Base-by-base conservation (phyloP, 2,888 invertebrate species). In the Meteorus cinctellus region DNA sequence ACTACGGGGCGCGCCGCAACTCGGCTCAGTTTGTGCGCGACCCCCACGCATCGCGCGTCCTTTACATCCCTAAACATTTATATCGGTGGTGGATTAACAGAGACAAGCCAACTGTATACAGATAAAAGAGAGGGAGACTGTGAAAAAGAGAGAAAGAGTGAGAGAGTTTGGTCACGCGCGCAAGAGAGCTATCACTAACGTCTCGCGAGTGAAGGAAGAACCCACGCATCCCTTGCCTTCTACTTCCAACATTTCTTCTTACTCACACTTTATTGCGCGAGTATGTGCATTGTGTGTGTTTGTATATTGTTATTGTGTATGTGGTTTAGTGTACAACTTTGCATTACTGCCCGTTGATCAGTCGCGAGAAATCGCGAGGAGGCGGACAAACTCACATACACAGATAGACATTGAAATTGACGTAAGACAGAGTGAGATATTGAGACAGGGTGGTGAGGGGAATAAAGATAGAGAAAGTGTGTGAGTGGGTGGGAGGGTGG, bases 1-100 rank as follows among this genome's bases (percentile, higher is more conserved):
- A 94, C 92, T 92, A 92, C 92, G 91, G 90, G 92, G 91, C 93
- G 93, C 93, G 93, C 92, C 90, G 93, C 90, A 92, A 92, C 85
- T 86, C 85, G 84, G 86, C 88, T 89, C 93, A 94, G 92, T 92
- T 89, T 88, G 90, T 90, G 91, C 91, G 91, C 87, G 89, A 88
- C 89, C 89, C 89, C 90, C 89, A 89, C 89, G 88, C 88, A 88
- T 86, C 85, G 85, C 86, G 86, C 86, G 86, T 85, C 85, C 85
- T 84, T 84, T 82, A 82, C 45, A 76, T 72, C 67, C 77, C 66
- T 78, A 51, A 76, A 62, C 36, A 70, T 62, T 31, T 51, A 59
- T n/a, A 45, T 36, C 48, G 31, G 8, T 55, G 51, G 62, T 69
- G 45, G 74, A 71, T 66, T 41, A 59, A 70, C 41, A 60, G 41